These are phyloP conservation scores for Chalcosyrphus nemorum DNA, from an alignment of 2,888 invertebrate species.

Conservation along the genomic window DNA sequence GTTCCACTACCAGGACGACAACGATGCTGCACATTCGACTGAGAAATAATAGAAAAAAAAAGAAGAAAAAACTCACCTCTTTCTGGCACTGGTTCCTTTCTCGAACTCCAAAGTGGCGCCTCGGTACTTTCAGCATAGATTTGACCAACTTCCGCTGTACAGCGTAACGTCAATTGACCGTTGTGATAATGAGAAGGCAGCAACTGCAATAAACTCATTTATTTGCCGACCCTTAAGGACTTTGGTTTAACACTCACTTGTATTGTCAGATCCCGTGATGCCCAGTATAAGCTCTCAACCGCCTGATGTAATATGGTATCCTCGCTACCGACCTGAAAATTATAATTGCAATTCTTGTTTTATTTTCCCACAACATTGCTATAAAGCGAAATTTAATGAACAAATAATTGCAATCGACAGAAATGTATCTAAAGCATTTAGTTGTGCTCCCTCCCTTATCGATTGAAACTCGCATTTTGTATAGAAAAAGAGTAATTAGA, in stretches of 20 bases:
- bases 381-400: constrained; percentile 44
- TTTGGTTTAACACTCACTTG: constrained; percentile 68
- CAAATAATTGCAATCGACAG: constrained; percentile 45
- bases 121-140: constrained; percentile 75
- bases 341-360: constrained; percentile 12
- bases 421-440: constrained; percentile 8
- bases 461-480: not conserved
- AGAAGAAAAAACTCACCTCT: constrained; percentile 73
- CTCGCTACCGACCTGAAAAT: constrained; percentile 75
- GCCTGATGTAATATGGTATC: constrained; percentile 75
- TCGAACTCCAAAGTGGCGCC: constrained; percentile 74
- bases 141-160: constrained; percentile 75
- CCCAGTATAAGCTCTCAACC: constrained; percentile 75
- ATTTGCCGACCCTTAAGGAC: not conserved
- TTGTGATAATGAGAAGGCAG: constrained; percentile 75
- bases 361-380: too few species aligned
- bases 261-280: constrained; percentile 75
- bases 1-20: not conserved
- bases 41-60: not conserved
- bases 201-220: constrained; percentile 69
- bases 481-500: not conserved
- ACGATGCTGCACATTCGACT: not conserved
- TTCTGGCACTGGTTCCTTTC: constrained; percentile 76
- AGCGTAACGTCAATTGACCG: constrained; percentile 75
- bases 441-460: not conserved